A percentile compares a stretch with the other conserved stretches of the same genome.
Conservation (phyloP, 2,797 vertebrate genomes). For the Siniperca undulata region DNA sequence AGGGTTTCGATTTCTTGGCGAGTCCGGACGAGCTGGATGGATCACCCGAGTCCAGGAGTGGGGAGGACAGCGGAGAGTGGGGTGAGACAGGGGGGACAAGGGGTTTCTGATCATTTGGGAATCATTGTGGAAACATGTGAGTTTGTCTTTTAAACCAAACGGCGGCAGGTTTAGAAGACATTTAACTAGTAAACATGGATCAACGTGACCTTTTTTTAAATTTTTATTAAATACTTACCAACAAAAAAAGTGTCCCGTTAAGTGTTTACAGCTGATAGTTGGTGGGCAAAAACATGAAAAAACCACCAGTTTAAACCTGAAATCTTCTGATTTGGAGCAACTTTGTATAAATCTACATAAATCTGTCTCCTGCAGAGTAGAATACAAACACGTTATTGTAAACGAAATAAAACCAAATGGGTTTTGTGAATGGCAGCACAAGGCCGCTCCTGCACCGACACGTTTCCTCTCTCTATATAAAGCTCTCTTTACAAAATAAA, state of each 20-base stretch:
- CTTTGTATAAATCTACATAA: neutral
- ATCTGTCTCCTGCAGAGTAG: too few relatives aligned
- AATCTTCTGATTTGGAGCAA: neutral
- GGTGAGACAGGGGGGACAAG: slow-evolving; percentile 42
- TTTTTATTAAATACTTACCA: too few relatives aligned
- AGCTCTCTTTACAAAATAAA: slow-evolving; percentile 8
- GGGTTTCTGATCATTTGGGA: neutral
- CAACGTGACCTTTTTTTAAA: neutral
- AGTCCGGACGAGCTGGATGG: slow-evolving; percentile 90
- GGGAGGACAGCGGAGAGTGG: slow-evolving; percentile 81
- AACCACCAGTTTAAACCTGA: neutral
- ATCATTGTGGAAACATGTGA: too few relatives aligned
- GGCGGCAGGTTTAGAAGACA: neutral
- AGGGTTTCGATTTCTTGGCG: slow-evolving; percentile 94
- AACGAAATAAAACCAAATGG: neutral
- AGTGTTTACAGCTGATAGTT: neutral
- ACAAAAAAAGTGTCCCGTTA: neutral
- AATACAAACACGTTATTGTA: neutral
- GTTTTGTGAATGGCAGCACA: neutral
- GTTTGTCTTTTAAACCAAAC: too few relatives aligned
- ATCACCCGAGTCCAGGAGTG: slow-evolving; percentile 84
- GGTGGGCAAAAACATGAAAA: neutral
- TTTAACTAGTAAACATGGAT: neutral
- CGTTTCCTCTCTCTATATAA: neutral
- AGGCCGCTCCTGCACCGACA: neutral